A percentile compares a stretch with the other conserved stretches of the same genome.
Conservation (phyloP, 1,140 invertebrate species). For the Caerostris darwini region DNA sequence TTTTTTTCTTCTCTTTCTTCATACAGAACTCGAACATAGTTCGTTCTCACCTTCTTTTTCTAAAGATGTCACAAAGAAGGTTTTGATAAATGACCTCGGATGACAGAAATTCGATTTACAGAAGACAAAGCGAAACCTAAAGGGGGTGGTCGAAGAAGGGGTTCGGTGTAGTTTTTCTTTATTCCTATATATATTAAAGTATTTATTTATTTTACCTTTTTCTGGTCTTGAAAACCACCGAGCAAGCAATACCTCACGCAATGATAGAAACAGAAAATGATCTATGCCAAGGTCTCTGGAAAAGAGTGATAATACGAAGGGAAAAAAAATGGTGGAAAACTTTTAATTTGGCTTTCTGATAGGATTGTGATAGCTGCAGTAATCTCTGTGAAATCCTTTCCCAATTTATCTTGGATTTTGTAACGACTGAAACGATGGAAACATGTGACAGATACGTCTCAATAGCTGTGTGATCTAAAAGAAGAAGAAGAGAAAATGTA, state of each 20-base stretch:
- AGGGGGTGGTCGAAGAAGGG: background rate
- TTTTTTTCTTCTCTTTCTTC: background rate
- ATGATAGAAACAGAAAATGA: background rate
- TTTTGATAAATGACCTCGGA: conserved; percentile 63
- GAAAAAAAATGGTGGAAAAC: background rate
- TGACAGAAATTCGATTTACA: conserved; percentile 70
- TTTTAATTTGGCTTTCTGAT: background rate
- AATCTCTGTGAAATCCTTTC: background rate
- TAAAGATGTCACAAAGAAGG: background rate
- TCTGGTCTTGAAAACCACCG: background rate
- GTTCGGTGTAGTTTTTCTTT: background rate
- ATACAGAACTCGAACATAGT: background rate
- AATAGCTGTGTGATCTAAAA: background rate
- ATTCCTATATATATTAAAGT: conserved; percentile 18
- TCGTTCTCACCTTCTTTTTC: conserved; percentile 8
- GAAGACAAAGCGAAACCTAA: conserved; percentile 57
- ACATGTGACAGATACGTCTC: background rate
- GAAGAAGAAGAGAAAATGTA: background rate
- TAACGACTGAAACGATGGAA: background rate
- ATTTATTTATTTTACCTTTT: conserved; percentile 30
- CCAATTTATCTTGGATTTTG: background rate
- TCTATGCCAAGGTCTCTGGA: background rate
- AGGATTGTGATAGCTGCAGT: background rate
- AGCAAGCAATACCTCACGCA: background rate
- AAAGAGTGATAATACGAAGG: background rate